Evolutionary conservation across 1,140 invertebrate genomes (phyloP).

Genomic region (Macrobrachium nipponense): DNA sequence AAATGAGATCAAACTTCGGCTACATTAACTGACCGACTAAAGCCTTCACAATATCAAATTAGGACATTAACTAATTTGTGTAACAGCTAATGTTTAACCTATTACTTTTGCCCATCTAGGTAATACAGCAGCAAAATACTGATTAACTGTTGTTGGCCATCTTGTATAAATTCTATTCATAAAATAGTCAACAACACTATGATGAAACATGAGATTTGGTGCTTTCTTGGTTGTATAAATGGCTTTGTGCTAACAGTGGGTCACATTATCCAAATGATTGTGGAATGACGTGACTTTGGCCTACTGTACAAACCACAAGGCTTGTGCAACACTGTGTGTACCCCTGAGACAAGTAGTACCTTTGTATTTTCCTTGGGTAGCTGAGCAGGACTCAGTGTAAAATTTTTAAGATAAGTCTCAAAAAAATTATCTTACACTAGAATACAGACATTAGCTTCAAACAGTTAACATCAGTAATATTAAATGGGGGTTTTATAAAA

Average conservation of each 20-base stretch:
- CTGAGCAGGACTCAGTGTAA: slow-evolving; percentile 50
- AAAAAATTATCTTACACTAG: slow-evolving; percentile 28
- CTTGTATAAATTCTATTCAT: slow-evolving; percentile 41
- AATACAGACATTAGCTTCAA: slow-evolving; percentile 18
- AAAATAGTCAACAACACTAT: slow-evolving; percentile 38
- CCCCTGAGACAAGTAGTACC: slow-evolving; percentile 61
- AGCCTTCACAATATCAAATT: slow-evolving; percentile 28
- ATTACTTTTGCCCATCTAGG: slow-evolving; percentile 23
- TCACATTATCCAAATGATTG: slow-evolving; percentile 43
- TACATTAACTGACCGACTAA: slow-evolving; percentile 44
- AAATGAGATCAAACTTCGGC: slow-evolving; percentile 56
- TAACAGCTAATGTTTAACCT: slow-evolving; percentile 20
- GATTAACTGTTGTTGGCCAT: slow-evolving; percentile 33
- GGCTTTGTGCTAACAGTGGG: slow-evolving; percentile 53
- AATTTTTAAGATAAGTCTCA: slow-evolving; percentile 15
- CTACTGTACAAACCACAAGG: slow-evolving; percentile 47
- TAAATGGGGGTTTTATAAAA: slow-evolving; percentile 1
- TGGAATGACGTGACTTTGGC: slow-evolving; percentile 57
- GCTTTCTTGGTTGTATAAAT: slow-evolving; percentile 47
- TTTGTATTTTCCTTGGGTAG: slow-evolving; percentile 59
- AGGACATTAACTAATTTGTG: slow-evolving; percentile 33
- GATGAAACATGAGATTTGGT: slow-evolving; percentile 41
- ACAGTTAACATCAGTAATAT: slow-evolving; percentile 27
- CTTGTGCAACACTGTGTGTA: slow-evolving; percentile 53
- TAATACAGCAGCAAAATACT: slow-evolving; percentile 55